Percentiles rank a stretch among this genome's conserved stretches.
phyloP scores from a whole-genome alignment of 2,888 invertebrate genomes.

The Silvanus unidentatus region DNA sequence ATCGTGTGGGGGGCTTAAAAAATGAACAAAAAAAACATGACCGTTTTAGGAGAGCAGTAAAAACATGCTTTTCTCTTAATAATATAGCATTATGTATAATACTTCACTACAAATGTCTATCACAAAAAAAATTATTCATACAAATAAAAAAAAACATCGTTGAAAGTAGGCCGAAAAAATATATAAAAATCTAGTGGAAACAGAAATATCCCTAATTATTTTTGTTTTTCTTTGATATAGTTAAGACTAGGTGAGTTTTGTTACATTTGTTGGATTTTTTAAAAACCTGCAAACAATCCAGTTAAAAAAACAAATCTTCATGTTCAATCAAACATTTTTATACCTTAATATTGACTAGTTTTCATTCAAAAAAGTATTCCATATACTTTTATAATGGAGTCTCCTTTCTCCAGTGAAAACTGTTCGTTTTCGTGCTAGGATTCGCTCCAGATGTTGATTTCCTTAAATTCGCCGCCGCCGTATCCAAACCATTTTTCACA shows the following conservation, averaged over 20 bases:
- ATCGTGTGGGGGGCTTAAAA: background rate
- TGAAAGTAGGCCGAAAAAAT: slow-evolving; percentile 26
- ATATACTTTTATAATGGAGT: slow-evolving; percentile 56
- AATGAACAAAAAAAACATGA: background rate
- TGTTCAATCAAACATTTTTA: background rate
- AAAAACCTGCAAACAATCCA: slow-evolving; percentile 18
- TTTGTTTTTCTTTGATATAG: slow-evolving; percentile 35
- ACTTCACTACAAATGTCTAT: slow-evolving; percentile 14
- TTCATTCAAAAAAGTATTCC: slow-evolving; percentile 7
- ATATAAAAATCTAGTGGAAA: slow-evolving; percentile 1
- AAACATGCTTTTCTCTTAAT: slow-evolving; percentile 7
- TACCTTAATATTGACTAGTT: slow-evolving; percentile 30
- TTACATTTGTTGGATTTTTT: slow-evolving; percentile 26
- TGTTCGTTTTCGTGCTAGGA: slow-evolving; percentile 63
- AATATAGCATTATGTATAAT: slow-evolving; percentile 10
- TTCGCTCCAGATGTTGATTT: slow-evolving; percentile 56
- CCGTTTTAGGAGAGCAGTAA: background rate
- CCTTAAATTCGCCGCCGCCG: slow-evolving; percentile 57
- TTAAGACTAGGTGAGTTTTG: slow-evolving; percentile 37
- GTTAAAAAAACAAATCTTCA: slow-evolving; percentile 6
- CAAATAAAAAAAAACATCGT: slow-evolving; percentile 21
- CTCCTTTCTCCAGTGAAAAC: slow-evolving; percentile 81
- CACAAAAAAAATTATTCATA: slow-evolving; percentile 25
- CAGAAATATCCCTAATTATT: slow-evolving; percentile 6
- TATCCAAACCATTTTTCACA: slow-evolving; percentile 66